Evolutionary conservation across 2,797 vertebrate genomes (phyloP).

Genomic region (Hypotaenidia okinawae): DNA sequence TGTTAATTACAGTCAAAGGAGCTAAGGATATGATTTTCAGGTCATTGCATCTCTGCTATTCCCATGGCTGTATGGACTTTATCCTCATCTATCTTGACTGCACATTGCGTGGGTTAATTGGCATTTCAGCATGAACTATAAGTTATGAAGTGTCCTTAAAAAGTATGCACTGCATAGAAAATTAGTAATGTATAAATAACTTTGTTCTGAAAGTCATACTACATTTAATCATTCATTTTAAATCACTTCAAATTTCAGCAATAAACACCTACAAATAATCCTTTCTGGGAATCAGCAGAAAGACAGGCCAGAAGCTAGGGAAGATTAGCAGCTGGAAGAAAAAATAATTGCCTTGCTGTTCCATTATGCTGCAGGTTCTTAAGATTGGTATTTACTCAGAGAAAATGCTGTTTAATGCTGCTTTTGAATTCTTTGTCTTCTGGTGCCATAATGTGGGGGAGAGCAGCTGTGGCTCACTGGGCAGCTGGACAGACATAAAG

Average conservation of each 20-base stretch:
- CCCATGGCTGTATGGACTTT: not conserved
- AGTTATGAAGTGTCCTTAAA: not conserved
- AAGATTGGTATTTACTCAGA: not conserved
- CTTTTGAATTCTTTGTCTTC: not conserved
- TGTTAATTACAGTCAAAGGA: slow-evolving; percentile 29
- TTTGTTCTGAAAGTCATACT: not conserved
- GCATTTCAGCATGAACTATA: slow-evolving; percentile 3
- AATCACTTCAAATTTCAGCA: not conserved
- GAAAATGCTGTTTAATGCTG: not conserved
- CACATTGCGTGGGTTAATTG: slow-evolving; percentile 11
- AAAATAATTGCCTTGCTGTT: not conserved
- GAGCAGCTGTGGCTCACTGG: accelerated
- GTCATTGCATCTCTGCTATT: slow-evolving; percentile 40
- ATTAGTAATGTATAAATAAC: not conserved
- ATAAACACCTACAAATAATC: slow-evolving; percentile 8
- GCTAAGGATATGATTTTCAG: slow-evolving; percentile 31
- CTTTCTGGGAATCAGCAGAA: not conserved
- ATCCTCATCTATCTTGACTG: slow-evolving; percentile 20
- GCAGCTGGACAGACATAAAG: accelerated
- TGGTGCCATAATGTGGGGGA: not conserved
- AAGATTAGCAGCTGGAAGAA: not conserved
- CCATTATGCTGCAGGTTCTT: not conserved
- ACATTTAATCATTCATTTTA: not conserved
- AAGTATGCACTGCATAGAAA: slow-evolving; percentile 21
- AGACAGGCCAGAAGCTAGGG: not conserved